Percentiles rank a stretch among this genome's conserved stretches.
Conservation (phyloP, 2,113 vertebrate genomes). For the Origma solitaria region DNA sequence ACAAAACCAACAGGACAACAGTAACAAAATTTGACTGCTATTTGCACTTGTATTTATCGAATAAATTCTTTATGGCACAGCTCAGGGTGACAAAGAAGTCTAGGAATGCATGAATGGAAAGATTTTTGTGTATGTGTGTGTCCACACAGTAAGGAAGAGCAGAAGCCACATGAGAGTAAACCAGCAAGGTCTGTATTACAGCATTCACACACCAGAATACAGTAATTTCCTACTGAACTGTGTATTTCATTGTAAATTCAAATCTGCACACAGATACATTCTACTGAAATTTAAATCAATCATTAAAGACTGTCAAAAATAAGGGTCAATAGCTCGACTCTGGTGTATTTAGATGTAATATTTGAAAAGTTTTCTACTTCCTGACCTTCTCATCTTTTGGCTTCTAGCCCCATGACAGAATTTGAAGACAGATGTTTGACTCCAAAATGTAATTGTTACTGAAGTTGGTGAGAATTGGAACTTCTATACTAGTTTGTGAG, state of each 20-base stretch:
- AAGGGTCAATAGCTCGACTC: neutral
- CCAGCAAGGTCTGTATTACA: neutral
- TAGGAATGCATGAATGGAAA: neutral
- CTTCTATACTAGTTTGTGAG: neutral
- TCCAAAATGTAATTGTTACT: neutral
- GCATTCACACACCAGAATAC: neutral
- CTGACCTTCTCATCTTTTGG: neutral
- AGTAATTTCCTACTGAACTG: neutral
- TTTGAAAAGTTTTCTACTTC: neutral
- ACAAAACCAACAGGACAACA: neutral
- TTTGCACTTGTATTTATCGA: neutral
- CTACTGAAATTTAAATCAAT: neutral
- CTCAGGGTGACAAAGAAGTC: neutral
- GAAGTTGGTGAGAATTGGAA: neutral
- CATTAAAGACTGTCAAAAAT: neutral
- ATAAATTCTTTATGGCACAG: neutral
- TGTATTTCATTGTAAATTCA: neutral
- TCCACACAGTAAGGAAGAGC: neutral
- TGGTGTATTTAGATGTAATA: neutral
- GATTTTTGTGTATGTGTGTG: too few species aligned
- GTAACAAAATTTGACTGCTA: neutral
- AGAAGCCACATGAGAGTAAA: neutral
- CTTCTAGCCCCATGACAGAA: neutral
- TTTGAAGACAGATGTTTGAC: neutral
- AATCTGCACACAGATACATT: neutral